Conservation (phyloP, 53 echinoderm and acorn worm species). For the Pentamera pediparva region DNA sequence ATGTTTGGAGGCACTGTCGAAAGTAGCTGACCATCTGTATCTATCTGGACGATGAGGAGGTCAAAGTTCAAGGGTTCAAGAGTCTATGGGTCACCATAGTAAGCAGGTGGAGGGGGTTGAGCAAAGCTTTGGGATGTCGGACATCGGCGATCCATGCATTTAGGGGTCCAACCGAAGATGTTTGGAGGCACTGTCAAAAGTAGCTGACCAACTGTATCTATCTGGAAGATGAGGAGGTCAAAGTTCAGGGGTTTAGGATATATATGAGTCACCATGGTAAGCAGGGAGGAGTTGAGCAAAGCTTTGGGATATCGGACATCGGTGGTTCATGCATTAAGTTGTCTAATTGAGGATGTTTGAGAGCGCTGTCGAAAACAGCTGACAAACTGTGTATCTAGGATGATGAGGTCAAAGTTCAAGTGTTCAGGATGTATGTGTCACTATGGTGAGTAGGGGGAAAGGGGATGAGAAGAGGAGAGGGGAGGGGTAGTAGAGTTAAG, state of each 20-base stretch:
- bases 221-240: slow-evolving; percentile 73
- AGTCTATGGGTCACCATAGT: slow-evolving; percentile 97
- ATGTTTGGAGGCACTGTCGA: slow-evolving; percentile 64
- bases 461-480: too few relatives aligned
- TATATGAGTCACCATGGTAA: slow-evolving; percentile 98
- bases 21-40: slow-evolving; percentile 76
- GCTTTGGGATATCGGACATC: too few relatives aligned
- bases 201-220: slow-evolving; percentile 80
- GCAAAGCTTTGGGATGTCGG: too few relatives aligned
- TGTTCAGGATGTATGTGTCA: slow-evolving; percentile 91
- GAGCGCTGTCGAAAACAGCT: slow-evolving; percentile 51
- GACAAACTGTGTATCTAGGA: slow-evolving; percentile 89
- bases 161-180: too few relatives aligned
- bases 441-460: slow-evolving; percentile 95
- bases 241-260: slow-evolving; percentile 81
- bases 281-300: too few relatives aligned
- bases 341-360: slow-evolving; percentile 69
- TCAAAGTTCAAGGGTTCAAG: slow-evolving; percentile 72
- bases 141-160: too few relatives aligned
- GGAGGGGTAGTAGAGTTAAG: too few relatives aligned
- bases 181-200: slow-evolving; percentile 59
- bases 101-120: too few relatives aligned
- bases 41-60: slow-evolving; percentile 77
- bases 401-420: slow-evolving; percentile 62
- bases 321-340: too few relatives aligned